Evolutionary conservation across 2,797 vertebrate species (phyloP).

Genomic region (Sylvilagus floridanus): DNA sequence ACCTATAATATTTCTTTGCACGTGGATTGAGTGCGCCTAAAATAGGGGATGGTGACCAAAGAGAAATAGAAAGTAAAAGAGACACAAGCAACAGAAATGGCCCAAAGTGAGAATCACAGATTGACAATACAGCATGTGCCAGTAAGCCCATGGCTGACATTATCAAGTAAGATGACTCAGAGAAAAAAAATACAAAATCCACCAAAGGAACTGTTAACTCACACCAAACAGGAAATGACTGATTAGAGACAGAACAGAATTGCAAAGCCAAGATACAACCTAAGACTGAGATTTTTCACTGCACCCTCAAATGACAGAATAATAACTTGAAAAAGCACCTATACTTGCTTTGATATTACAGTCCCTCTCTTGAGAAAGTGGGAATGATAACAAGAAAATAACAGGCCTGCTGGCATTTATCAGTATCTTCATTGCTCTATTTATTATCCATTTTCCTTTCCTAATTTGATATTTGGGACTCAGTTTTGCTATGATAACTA

Average conservation of each 20-base stretch:
- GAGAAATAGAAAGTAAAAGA: conserved; percentile 81
- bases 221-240: conserved; percentile 79
- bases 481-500: conserved; percentile 42
- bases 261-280: conserved; percentile 41
- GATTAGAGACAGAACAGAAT: conserved; percentile 74
- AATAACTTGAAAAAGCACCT: background rate
- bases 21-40: conserved; percentile 76
- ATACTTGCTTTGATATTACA: background rate
- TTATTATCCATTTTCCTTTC: background rate
- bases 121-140: conserved; percentile 85
- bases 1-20: conserved; percentile 84
- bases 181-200: conserved; percentile 67
- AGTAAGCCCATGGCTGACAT: conserved; percentile 83
- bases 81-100: conserved; percentile 82
- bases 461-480: conserved; percentile 6
- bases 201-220: conserved; percentile 69
- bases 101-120: conserved; percentile 87
- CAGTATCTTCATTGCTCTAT: background rate
- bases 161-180: conserved; percentile 82
- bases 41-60: conserved; percentile 73
- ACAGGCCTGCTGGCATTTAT: background rate
- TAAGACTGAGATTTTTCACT: conserved; percentile 35
- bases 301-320: background rate
- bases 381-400: background rate
- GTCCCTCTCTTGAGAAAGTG: background rate